phyloP scores from a whole-genome alignment of 2,113 vertebrate genomes.

The Chloropsis hardwickii region DNA sequence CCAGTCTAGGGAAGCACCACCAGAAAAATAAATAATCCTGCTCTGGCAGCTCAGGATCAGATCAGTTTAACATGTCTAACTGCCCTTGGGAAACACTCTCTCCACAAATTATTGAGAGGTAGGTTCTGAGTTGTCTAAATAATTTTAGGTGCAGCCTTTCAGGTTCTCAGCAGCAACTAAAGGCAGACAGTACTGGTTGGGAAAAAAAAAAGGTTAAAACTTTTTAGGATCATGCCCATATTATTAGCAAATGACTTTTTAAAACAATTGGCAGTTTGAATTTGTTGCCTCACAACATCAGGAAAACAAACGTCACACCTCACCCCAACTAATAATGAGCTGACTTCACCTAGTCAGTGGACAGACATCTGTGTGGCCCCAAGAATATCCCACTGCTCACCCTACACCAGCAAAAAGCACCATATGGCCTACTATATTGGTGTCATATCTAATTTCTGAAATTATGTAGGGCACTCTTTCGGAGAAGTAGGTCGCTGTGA shows the following conservation, averaged over 20 bases:
- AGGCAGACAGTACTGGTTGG: background rate
- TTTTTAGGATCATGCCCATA: background rate
- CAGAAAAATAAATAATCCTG: background rate
- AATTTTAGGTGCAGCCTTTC: background rate
- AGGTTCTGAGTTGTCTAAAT: background rate
- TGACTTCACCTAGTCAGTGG: constrained; percentile 53
- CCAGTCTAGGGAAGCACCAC: background rate
- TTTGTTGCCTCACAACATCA: constrained; percentile 44
- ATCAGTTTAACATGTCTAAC: background rate
- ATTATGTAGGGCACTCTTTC: constrained; percentile 58
- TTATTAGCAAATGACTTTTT: constrained; percentile 27
- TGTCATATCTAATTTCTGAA: constrained; percentile 60
- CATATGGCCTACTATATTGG: constrained; percentile 60
- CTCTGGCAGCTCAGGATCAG: background rate
- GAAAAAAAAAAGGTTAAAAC: background rate
- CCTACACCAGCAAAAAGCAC: constrained; percentile 56
- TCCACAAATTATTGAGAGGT: background rate
- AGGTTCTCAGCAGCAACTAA: background rate
- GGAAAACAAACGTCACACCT: constrained; percentile 42
- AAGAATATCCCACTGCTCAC: constrained; percentile 55
- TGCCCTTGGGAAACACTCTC: background rate
- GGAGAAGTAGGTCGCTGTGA: constrained; percentile 56
- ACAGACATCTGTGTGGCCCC: constrained; percentile 27
- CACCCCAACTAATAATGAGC: constrained; percentile 31
- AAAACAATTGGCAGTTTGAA: constrained; percentile 1